These are phyloP conservation scores for Gymnosoma rotundatum DNA, from an alignment of 2,888 invertebrate species.

Conservation along the genomic window DNA sequence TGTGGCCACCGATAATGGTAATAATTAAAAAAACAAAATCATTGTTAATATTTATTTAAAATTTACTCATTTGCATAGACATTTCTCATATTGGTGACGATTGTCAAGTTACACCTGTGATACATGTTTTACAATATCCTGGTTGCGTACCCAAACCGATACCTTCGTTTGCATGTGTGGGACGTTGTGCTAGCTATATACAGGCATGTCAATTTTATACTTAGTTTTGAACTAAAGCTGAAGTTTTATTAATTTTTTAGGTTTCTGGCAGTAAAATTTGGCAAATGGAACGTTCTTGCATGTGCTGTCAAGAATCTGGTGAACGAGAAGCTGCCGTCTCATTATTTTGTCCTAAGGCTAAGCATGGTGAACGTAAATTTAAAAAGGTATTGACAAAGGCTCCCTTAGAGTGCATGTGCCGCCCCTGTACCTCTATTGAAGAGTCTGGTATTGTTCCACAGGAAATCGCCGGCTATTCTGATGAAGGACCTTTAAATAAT, in stretches of 20 bases:
- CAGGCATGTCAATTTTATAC: conserved; percentile 8
- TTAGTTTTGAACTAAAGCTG: background rate
- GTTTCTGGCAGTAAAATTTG: conserved; percentile 97
- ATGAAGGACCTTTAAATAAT: conserved; percentile 90
- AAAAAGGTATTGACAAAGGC: conserved; percentile 96
- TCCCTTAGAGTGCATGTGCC: conserved; percentile 96
- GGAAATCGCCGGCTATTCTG: conserved; percentile 93
- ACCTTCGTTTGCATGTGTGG: conserved; percentile 96
- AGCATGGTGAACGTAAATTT: conserved; percentile 92
- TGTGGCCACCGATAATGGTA: conserved; percentile 75
- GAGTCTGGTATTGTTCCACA: conserved; percentile 94
- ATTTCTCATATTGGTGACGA: conserved; percentile 85
- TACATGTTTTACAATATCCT: conserved; percentile 94
- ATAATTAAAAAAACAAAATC: background rate
- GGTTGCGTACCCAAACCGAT: conserved; percentile 96
- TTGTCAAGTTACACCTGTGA: conserved; percentile 95
- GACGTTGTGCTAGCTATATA: conserved; percentile 89
- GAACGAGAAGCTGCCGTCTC: conserved; percentile 95
- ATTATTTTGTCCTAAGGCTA: conserved; percentile 94
- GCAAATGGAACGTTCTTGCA: conserved; percentile 97
- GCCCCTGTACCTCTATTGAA: conserved; percentile 94
- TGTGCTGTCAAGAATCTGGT: conserved; percentile 97
- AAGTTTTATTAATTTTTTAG: conserved; percentile 81
- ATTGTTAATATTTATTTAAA: background rate
- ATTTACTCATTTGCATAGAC: conserved; percentile 72